These are phyloP conservation scores for Patella pellucida DNA, from an alignment of 2,888 invertebrate genomes.

Conservation along the genomic window DNA sequence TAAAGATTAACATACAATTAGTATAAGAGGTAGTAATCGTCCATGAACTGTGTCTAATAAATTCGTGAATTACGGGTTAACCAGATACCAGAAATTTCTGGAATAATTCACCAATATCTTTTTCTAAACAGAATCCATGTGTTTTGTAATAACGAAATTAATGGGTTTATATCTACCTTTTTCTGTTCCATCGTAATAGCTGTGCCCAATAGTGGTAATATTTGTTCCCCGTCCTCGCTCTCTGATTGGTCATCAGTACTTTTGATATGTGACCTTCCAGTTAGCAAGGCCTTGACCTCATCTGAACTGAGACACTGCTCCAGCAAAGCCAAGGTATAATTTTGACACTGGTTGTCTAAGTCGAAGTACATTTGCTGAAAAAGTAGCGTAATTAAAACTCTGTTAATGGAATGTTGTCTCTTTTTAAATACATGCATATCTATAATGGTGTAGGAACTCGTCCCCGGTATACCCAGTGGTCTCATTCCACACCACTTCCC, in stretches of 20 bases:
- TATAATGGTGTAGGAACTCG: no score
- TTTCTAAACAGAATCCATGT: no score
- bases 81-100: no score
- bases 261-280: constrained; percentile 36
- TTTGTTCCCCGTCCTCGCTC: constrained; percentile 24
- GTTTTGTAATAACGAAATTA: no score
- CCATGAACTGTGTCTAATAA: no score
- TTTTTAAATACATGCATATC: no score
- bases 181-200: constrained; percentile 51
- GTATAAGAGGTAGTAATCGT: no score
- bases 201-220: constrained; percentile 43
- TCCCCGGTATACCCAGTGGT: no score
- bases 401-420: neutral
- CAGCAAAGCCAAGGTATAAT: constrained; percentile 61
- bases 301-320: constrained; percentile 64
- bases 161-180: constrained; percentile 31
- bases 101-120: no score
- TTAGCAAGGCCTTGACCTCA: constrained; percentile 59
- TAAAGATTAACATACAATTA: no score
- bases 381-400: neutral
- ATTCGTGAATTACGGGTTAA: no score
- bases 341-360: constrained; percentile 58
- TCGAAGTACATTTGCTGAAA: constrained; percentile 58
- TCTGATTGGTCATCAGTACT: constrained; percentile 13
- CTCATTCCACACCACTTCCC: no score